phyloP scores from a whole-genome alignment of 2,113 vertebrate species.

The Antennarius striatus region DNA sequence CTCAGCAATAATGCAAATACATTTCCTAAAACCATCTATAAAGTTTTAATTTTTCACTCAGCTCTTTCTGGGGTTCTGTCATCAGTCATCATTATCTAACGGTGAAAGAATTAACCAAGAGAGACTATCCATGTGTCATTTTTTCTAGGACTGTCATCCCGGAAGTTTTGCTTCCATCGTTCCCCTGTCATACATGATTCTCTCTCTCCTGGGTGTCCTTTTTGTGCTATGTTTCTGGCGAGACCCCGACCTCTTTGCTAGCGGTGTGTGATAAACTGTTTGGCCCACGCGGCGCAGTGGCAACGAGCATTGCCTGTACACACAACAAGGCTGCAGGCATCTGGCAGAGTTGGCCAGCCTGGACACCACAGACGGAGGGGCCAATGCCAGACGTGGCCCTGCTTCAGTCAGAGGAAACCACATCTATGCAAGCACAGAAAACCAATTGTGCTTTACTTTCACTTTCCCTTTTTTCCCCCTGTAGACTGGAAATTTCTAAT shows the following conservation, averaged over 20 bases:
- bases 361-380: constrained; percentile 33
- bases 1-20: background rate
- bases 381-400: constrained; percentile 50
- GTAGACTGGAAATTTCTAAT: constrained; percentile 23
- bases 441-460: constrained; percentile 32
- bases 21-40: background rate
- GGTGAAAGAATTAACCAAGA: background rate
- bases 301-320: constrained; percentile 30
- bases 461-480: background rate
- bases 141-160: background rate
- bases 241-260: constrained; percentile 22
- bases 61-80: too few species aligned
- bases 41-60: too few species aligned
- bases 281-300: constrained; percentile 23
- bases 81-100: background rate
- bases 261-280: constrained; percentile 48
- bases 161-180: background rate
- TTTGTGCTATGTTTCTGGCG: constrained; percentile 13
- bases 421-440: constrained; percentile 46
- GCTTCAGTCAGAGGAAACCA: constrained; percentile 54
- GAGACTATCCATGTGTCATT: background rate
- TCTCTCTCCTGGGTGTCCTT: too few species aligned
- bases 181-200: background rate
- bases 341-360: constrained; percentile 48
- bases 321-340: constrained; percentile 56